Evolutionary conservation across 2,797 vertebrate genomes (phyloP).

Genomic region (Tokudaia tokunoshimensis): DNA sequence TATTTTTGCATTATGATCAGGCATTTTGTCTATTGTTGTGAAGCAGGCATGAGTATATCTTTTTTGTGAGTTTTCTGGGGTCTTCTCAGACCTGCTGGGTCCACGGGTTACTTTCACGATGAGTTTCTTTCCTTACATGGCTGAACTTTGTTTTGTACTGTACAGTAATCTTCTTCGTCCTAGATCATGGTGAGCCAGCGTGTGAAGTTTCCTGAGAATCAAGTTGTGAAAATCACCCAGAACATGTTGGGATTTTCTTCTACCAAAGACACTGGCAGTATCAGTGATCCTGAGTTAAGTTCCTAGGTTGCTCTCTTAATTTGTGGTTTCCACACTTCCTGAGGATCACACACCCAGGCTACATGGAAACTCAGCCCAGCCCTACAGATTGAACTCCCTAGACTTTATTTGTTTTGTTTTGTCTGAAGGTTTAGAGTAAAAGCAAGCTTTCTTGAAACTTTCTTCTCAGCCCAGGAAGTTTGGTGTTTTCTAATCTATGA

Average conservation of each 20-base stretch:
- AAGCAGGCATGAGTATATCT: neutral
- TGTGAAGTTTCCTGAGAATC: neutral
- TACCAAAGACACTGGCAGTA: neutral
- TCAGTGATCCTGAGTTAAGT: neutral
- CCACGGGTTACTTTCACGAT: neutral
- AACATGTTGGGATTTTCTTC: neutral
- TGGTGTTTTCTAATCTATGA: neutral
- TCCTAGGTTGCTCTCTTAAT: neutral
- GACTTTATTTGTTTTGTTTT: neutral
- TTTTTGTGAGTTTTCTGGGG: neutral
- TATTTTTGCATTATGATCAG: neutral
- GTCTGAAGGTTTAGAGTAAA: neutral
- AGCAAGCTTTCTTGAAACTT: neutral
- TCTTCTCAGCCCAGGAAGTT: neutral
- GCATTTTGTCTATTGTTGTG: neutral
- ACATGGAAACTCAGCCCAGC: neutral
- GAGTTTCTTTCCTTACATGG: neutral
- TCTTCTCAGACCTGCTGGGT: neutral
- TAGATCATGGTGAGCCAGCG: neutral
- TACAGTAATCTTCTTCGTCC: neutral
- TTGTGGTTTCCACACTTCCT: neutral
- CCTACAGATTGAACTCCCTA: neutral
- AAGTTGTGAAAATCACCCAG: neutral
- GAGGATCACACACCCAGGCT: conserved; percentile 12
- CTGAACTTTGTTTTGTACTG: neutral